A percentile compares a stretch with the other conserved stretches of the same genome.
Evolutionary conservation across 2,113 vertebrate species (phyloP).

Genomic region (Paramisgurnus dabryanus): DNA sequence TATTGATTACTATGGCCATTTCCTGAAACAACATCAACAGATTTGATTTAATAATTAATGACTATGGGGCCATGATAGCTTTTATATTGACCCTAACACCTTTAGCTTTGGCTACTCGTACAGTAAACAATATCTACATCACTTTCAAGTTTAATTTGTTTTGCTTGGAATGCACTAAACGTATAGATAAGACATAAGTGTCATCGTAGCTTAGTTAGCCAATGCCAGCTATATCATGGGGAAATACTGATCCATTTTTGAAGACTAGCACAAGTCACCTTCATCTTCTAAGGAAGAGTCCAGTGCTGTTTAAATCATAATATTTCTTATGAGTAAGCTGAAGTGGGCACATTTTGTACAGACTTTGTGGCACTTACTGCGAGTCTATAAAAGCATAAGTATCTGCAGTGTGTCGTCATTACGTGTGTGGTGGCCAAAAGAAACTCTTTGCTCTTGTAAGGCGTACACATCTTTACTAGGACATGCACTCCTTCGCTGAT

Average conservation of each 20-base stretch:
- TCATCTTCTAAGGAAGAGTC: not conserved
- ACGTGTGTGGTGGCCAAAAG: conserved; percentile 17
- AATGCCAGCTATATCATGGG: no score
- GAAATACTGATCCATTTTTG: not conserved
- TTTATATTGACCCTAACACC: conserved; percentile 13
- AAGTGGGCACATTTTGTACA: conserved; percentile 48
- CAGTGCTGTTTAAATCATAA: conserved; percentile 18
- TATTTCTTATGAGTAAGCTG: conserved; percentile 32
- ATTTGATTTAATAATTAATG: conserved; percentile 68
- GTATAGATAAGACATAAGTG: no score
- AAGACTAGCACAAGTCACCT: not conserved
- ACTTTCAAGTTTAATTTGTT: not conserved
- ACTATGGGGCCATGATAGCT: conserved; percentile 53
- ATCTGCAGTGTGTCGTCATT: conserved; percentile 20
- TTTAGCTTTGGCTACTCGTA: not conserved
- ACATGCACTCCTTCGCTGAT: not conserved
- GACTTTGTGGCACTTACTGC: conserved; percentile 11
- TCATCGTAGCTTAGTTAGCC: no score
- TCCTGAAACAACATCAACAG: conserved; percentile 53
- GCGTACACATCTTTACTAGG: not conserved
- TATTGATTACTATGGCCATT: conserved; percentile 73
- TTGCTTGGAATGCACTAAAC: not conserved
- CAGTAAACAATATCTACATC: not conserved
- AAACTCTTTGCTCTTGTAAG: not conserved
- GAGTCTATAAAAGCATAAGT: conserved; percentile 21